phyloP scores from a whole-genome alignment of 2,113 vertebrate genomes.

The Nycticorax nycticorax region DNA sequence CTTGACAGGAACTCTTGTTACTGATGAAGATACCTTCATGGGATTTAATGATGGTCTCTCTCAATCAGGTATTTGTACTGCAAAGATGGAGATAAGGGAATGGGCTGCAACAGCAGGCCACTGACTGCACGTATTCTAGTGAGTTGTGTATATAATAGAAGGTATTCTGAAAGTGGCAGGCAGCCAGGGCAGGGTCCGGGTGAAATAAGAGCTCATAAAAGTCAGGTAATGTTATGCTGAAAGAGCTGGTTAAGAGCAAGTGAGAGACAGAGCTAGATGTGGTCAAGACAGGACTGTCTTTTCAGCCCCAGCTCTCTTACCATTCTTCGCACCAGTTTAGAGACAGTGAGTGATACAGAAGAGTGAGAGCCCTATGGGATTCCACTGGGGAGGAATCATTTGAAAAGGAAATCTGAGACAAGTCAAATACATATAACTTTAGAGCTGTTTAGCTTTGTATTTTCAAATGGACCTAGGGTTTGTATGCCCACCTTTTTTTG shows the following conservation, averaged over 20 bases:
- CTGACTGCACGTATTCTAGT: accelerated
- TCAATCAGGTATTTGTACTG: slow-evolving; percentile 81
- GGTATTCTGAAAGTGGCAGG: neutral
- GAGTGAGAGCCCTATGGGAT: neutral
- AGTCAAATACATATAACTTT: neutral
- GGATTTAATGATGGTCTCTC: slow-evolving; percentile 89
- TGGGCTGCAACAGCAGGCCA: neutral
- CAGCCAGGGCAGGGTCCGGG: neutral
- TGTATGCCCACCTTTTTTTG: neutral
- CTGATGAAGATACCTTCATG: slow-evolving; percentile 89
- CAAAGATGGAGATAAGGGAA: neutral
- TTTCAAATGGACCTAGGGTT: neutral
- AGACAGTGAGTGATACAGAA: neutral
- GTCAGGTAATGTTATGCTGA: neutral
- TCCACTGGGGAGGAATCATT: neutral
- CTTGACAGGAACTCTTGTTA: slow-evolving; percentile 81
- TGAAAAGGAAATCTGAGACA: neutral
- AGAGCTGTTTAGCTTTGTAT: neutral
- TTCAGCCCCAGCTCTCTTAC: neutral
- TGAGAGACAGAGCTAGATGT: neutral
- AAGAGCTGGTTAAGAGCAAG: neutral
- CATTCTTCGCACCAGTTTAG: neutral
- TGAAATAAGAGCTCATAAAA: neutral
- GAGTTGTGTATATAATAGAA: neutral
- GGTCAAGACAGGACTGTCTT: neutral